Conservation (phyloP, 2,113 vertebrate species). For the Caranx melampygus region DNA sequence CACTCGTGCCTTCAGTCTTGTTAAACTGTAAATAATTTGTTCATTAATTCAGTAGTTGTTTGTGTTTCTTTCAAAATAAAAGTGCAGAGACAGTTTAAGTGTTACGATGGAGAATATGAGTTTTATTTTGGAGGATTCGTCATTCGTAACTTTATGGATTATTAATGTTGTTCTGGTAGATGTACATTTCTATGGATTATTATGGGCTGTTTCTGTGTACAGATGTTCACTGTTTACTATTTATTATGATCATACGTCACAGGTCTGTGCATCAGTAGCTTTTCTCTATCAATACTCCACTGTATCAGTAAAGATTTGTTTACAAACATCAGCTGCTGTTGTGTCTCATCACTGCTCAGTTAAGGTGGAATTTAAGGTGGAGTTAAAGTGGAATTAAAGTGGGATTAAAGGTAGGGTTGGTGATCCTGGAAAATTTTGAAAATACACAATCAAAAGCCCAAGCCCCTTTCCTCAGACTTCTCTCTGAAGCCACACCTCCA, state of each 20-base stretch:
- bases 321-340: conserved; percentile 85
- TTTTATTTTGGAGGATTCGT: conserved; percentile 86
- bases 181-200: conserved; percentile 96
- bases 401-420: no score
- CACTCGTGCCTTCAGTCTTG: conserved; percentile 98
- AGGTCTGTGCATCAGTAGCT: conserved; percentile 95
- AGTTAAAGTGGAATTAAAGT: no score
- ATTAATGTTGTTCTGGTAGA: conserved; percentile 96
- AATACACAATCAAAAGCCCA: no score
- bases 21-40: conserved; percentile 96
- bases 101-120: conserved; percentile 61
- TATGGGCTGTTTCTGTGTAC: conserved; percentile 95
- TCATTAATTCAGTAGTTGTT: conserved; percentile 89
- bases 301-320: conserved; percentile 97
- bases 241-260: conserved; percentile 97
- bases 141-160: conserved; percentile 86
- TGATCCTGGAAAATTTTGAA: no score
- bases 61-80: conserved; percentile 88
- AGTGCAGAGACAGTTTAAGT: conserved; percentile 36
- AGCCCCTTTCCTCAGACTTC: no score
- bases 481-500: no score
- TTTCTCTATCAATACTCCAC: conserved; percentile 95
- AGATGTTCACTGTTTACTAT: conserved; percentile 97
- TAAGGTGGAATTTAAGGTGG: not conserved
- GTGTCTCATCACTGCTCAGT: conserved; percentile 36